Conservation (phyloP, 23 tunicate genomes). For the Aplidium turbinatum region DNA sequence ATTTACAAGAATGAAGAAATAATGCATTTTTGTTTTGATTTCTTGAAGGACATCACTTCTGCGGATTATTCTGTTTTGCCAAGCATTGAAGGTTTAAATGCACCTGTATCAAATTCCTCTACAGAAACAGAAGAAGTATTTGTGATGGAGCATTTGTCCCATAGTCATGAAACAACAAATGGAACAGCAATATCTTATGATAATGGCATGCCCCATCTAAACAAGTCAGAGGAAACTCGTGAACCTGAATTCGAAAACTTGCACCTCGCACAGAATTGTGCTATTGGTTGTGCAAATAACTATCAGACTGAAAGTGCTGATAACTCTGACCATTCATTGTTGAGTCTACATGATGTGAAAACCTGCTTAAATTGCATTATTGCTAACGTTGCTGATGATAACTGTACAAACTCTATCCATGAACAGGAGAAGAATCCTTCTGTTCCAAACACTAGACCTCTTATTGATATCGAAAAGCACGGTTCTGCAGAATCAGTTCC, state of each 20-base stretch:
- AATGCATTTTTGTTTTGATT: slow-evolving; percentile 83
- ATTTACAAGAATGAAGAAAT: slow-evolving; percentile 84
- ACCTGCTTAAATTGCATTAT: slow-evolving; percentile 22
- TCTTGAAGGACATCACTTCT: slow-evolving; percentile 53
- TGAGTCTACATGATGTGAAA: slow-evolving; percentile 24
- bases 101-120: neutral
- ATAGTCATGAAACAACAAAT: too few relatives aligned
- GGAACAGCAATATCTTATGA: too few relatives aligned
- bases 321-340: slow-evolving; percentile 2
- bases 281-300: too few relatives aligned
- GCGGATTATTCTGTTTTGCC: slow-evolving; percentile 57
- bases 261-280: too few relatives aligned
- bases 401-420: neutral
- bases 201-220: too few relatives aligned
- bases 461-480: neutral
- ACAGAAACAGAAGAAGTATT: slow-evolving; percentile 5
- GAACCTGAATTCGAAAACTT: too few relatives aligned
- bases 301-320: too few relatives aligned
- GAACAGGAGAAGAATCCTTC: too few relatives aligned
- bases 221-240: too few relatives aligned
- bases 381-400: neutral
- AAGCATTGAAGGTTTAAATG: neutral
- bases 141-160: neutral
- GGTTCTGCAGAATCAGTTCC: neutral
- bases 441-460: too few relatives aligned